Base-by-base conservation (phyloP, 1,140 invertebrate species). In the Physella acuta region DNA sequence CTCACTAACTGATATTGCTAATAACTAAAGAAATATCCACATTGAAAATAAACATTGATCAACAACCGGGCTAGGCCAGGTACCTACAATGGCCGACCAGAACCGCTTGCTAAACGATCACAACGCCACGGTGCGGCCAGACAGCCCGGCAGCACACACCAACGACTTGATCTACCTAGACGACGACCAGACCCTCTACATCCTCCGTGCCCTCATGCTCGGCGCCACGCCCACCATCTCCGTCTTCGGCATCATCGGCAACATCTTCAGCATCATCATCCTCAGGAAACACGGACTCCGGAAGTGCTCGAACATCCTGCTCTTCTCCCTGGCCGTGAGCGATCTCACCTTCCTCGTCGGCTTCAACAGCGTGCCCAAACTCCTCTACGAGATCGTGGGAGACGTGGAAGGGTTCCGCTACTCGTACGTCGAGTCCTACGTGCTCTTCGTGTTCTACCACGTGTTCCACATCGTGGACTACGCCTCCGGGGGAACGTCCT, bases 201-300 rank as follows among this genome's bases (percentile, higher is more conserved):
- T 33, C 30, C 30, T 28, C 24, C 30, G 56, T 14, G 30, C 30
- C 2, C 30, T 58, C 4, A 30, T 58, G 56, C 33, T 58, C 30
- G 30, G n/a, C 30, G 56, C 20, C 24, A 58, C 56, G 56, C 56
- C 56, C 2, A 8, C 56, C n/a, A 58, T 58, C 20, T 58, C 56
- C 30, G 30, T 58, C 52, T 53, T 64, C 26, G 62, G 62, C 39
- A 34, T 53, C 3, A 52, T 52, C 30, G 62, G 62, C 8, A 64
- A 64, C 36, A 36, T 44, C 44, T 44, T 64, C 62, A 64, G 62
- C 30, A 20, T 52, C 0, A 51, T 58, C 4, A 30, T 58, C 4
- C 20, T 58, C 26, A 30, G n/a, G 5, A 58, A 33, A 58, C 56
- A 58, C 30, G 56, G 56, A 2, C 33, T 58, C 4, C 28, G 30